Evolutionary conservation across 1,140 invertebrate species (phyloP), one percentile per base, ranked within the genome.

Genomic region (Physella acuta): DNA sequence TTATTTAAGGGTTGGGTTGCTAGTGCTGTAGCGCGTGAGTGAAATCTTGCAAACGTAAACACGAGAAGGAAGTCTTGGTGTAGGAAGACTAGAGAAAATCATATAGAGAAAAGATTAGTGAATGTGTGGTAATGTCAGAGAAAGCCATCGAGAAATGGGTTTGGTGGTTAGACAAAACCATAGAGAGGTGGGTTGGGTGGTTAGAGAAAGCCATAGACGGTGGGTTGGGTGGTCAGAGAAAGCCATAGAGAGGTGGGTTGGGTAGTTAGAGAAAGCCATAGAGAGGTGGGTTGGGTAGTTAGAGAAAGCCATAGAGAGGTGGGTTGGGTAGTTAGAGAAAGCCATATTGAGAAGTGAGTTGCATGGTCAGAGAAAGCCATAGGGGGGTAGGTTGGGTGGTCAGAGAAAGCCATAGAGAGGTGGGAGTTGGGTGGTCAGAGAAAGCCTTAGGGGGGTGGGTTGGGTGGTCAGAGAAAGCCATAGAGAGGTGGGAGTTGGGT

Each of bases 161-260:
- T 44, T 44, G 20, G 20, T 8, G 20, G 39, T 44, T 44, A 44
- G 39, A 44, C 8, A 44, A 44, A 44, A 20, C 39, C 39, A 44
- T 8, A n/a, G n/a, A n/a, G 8, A 44, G 8, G 20, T 20, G 20
- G 20, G 39, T 44, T 44, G 20, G 39, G 20, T 8, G 20, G 39
- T 44, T 44, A 44, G 39, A 44, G 39, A 44, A 44, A 44, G 39
- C 39, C 39, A 44, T n/a, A n/a, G n/a, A n/a, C n/a, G n/a, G n/a
- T n/a, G n/a, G n/a, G 39, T 44, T 11, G 8, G 20, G 20, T 11
- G 20, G 39, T 44, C 20, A 44, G 39, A 44, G 39, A 44, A 44
- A 44, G 39, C 39, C 39, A 44, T 8, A 11, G 20, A n/a, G n/a
- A n/a, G n/a, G n/a, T n/a, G n/a, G n/a, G n/a, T n/a, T n/a, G 8